Percentiles rank a stretch among this genome's conserved stretches.
phyloP scores from a whole-genome alignment of 2,797 vertebrate genomes.

The Sebastes reedi region DNA sequence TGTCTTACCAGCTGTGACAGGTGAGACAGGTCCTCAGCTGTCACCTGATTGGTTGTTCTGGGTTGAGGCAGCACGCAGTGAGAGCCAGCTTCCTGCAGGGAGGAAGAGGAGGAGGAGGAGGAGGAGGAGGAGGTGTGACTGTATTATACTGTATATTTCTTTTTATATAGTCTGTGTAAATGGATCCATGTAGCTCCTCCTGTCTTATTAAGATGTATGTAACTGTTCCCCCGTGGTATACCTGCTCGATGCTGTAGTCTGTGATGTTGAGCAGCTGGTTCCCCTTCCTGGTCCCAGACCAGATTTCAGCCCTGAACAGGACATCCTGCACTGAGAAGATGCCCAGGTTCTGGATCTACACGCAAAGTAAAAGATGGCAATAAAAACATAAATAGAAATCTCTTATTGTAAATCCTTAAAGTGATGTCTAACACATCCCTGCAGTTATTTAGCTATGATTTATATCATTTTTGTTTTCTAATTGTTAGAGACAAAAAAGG shows the following conservation, averaged over 20 bases:
- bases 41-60: slow-evolving; percentile 8
- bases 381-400: neutral
- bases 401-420: no score
- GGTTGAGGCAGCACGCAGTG: slow-evolving; percentile 61
- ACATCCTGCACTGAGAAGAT: slow-evolving; percentile 85
- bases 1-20: slow-evolving; percentile 86
- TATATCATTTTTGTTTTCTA: neutral
- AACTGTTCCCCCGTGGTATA: neutral
- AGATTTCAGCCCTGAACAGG: slow-evolving; percentile 83
- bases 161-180: neutral
- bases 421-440: neutral
- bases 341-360: slow-evolving; percentile 92
- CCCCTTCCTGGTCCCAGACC: slow-evolving; percentile 81
- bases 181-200: no score
- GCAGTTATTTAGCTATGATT: neutral
- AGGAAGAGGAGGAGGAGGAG: slow-evolving; percentile 1
- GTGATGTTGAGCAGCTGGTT: slow-evolving; percentile 87
- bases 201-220: neutral
- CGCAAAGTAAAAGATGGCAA: accelerated
- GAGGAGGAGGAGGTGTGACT: neutral
- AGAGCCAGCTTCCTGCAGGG: slow-evolving; percentile 56
- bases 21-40: slow-evolving; percentile 84
- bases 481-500: no score
- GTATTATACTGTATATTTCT: neutral
- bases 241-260: slow-evolving; percentile 80